Base-by-base conservation (phyloP, 2,888 invertebrate species). In the Cephus nigrinus region DNA sequence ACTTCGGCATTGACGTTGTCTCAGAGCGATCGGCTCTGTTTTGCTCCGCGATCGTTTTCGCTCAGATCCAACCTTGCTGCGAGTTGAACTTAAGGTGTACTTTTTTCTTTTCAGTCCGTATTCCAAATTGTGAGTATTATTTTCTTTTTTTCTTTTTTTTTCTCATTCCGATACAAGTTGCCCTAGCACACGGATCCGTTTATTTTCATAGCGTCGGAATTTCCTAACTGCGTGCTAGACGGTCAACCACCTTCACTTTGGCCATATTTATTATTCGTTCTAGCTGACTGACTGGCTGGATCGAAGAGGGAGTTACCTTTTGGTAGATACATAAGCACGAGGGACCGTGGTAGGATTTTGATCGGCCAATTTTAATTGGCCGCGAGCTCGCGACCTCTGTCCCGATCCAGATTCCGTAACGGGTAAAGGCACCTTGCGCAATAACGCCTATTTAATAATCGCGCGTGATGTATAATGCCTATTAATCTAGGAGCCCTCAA, bases 401-500 rank as follows among this genome's bases (percentile, higher is more conserved):
- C 73, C 68, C 72, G 79, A 74, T 77, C 80, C 79, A 77, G 79
- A 78, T 23, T 73, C 74, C 73, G 36, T 40, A 72, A 73, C 40
- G 72, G 40, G 75, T 71, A 71, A 33, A 71, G 71, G 72, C 74
- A 73, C 75, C 73, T 84, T 80, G 79, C 80, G 80, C 76, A 83
- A 86, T 79, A 55, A 73, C 40, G 80, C 76, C 76, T 84, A 85
- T 85, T 85, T 85, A 84, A 85, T 86, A 87, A 86, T 86, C 86
- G 79, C 77, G 78, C 77, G 80, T 80, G 83, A 87, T 84, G 86
- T 86, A 87, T 84, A 83, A 84, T 78, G 80, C 75, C 82, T 81
- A 82, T 87, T 86, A 86, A 84, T 82, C 82, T 77, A 77, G 80
- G 75, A 76, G 81, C 84, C 82, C 82, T 86, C 84, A 84, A 84